Evolutionary conservation across 2,113 vertebrate genomes (phyloP).

Genomic region (Ibidorhyncha struthersii): DNA sequence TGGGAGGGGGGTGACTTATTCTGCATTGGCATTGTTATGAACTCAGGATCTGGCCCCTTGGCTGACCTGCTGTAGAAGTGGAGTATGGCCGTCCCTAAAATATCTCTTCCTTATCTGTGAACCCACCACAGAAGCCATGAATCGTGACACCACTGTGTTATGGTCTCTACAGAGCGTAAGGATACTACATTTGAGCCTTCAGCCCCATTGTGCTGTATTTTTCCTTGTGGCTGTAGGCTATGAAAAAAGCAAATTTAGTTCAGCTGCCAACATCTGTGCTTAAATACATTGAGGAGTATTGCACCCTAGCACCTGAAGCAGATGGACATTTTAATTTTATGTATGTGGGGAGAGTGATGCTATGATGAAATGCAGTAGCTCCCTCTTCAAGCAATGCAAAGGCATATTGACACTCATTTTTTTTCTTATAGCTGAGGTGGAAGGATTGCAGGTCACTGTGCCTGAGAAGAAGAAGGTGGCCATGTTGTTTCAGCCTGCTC

Average conservation of each 20-base stretch:
- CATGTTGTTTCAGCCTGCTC: slow-evolving; percentile 94
- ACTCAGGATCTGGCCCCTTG: neutral
- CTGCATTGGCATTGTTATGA: neutral
- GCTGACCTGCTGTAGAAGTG: neutral
- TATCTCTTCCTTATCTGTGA: neutral
- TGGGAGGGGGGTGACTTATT: neutral
- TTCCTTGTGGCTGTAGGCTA: neutral
- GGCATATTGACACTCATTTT: neutral
- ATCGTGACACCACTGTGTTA: neutral
- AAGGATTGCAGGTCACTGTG: slow-evolving; percentile 86
- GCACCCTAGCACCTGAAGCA: neutral
- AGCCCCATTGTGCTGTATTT: neutral
- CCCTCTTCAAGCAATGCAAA: neutral
- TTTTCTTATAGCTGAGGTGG: slow-evolving; percentile 74
- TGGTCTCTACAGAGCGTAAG: neutral
- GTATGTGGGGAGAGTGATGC: neutral
- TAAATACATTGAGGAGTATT: neutral
- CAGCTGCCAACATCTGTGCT: neutral
- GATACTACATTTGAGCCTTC: neutral
- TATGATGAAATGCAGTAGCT: neutral
- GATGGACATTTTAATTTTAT: neutral
- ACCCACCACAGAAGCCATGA: neutral
- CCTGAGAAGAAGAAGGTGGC: slow-evolving; percentile 87
- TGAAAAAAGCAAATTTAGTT: neutral
- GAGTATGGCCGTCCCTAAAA: neutral